Evolutionary conservation across 2,113 vertebrate genomes (phyloP), one percentile per base, ranked within the genome.

Genomic region (Panthera tigris): DNA sequence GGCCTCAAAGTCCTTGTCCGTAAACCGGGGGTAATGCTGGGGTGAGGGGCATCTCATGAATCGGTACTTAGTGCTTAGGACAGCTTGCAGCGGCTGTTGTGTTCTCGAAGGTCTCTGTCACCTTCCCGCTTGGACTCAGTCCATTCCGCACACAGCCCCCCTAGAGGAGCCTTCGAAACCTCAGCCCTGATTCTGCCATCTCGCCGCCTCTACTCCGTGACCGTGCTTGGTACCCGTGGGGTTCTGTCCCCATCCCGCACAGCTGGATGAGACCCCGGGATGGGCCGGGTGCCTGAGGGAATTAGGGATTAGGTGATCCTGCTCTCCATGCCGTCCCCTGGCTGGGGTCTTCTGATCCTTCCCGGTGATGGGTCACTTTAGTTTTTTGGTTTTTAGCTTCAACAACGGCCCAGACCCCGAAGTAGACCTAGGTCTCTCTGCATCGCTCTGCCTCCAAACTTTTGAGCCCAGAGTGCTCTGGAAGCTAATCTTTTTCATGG

Each of bases 101-200:
- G 11, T 41, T n/a, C 65, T 12, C 45, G 3, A 4, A 4, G 36
- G 52, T 15, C 52, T 31, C 66, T 21, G 48, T 10, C 3, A 8
- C 66, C 52, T n/a, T 45, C 52, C 13, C 8, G 21, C 73, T 33
- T 16, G 7, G 13, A 9, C 18, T 31, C 14, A 1, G 52, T 21
- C 25, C 0, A 0, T 4, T n/a, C 48, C 27, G 11, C 39, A 5
- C 15, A 4, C 19, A 15, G 23, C 29, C 31, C 21, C 21, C 33
- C 0, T 0, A 18, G 31, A 61, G 29, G 39, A 12, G 5, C 39
- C n/a, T 21, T 23, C 6, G 19, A 13, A 9, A 12, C 10, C 0
- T 5, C 45, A 6, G 2, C 5, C 25, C 14, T 0, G 2, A 0
- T 4, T 4, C 84, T 0, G 4, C 4, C n/a, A 0, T 9, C 21